Evolutionary conservation across 2,113 vertebrate species (phyloP).

Genomic region (Dasyornis broadbenti): DNA sequence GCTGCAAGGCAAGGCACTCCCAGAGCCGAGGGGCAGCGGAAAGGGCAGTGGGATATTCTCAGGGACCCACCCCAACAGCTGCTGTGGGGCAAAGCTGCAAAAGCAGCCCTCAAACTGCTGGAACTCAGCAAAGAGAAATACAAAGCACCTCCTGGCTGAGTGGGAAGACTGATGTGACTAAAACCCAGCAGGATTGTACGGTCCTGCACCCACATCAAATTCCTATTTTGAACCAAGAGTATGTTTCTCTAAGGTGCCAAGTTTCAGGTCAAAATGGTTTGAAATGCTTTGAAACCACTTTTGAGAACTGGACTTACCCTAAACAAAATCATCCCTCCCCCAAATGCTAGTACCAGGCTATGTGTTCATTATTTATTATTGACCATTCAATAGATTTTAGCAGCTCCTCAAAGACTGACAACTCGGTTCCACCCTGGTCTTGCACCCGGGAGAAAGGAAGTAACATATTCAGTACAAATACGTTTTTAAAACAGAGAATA

Average conservation of each 20-base stretch:
- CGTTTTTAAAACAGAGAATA: background rate
- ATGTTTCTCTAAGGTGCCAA: background rate
- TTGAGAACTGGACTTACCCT: background rate
- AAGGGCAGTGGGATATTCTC: fast-evolving
- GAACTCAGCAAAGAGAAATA: no score
- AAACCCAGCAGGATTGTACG: background rate
- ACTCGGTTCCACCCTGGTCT: background rate
- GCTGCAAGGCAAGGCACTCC: background rate
- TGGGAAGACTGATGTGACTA: background rate
- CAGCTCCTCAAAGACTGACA: background rate
- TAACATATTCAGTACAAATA: background rate
- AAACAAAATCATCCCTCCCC: background rate
- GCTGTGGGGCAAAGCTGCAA: fast-evolving
- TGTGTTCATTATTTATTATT: background rate
- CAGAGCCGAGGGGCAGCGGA: fast-evolving
- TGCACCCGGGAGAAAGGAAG: background rate
- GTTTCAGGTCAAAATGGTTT: background rate
- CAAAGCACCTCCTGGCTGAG: fast-evolving
- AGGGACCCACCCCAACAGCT: background rate
- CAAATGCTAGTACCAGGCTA: background rate
- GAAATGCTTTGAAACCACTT: background rate
- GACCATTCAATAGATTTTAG: background rate
- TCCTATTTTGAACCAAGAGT: background rate
- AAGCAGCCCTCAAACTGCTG: background rate
- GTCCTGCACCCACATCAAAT: background rate